These are phyloP conservation scores for Solenopsis invicta DNA, from an alignment of 1,140 invertebrate species.

Conservation along the genomic window DNA sequence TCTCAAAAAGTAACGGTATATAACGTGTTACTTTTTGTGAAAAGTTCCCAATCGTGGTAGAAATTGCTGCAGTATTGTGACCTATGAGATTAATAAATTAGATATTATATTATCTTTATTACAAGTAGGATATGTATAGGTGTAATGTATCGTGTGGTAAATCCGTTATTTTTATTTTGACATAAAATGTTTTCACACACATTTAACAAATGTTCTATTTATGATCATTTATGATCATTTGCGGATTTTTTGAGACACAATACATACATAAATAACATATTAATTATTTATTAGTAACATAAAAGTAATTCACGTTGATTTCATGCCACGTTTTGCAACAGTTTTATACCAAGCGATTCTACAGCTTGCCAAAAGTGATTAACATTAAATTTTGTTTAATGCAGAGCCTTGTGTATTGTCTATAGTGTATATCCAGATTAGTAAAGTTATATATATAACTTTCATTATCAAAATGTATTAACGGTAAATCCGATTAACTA, in stretches of 20 bases:
- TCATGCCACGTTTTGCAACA: not conserved
- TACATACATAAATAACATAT: not conserved
- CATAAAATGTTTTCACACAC: not conserved
- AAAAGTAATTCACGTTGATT: conserved; percentile 12
- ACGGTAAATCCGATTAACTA: conserved; percentile 25
- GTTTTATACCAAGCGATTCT: not conserved
- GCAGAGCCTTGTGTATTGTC: not conserved
- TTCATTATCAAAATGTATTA: conserved; percentile 41
- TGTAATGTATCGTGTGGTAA: not conserved
- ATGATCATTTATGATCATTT: not conserved
- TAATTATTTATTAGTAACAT: not conserved
- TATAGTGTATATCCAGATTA: not conserved
- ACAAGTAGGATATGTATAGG: not conserved
- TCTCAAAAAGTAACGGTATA: too few species aligned
- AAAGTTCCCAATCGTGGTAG: too few species aligned
- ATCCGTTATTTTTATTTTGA: not conserved
- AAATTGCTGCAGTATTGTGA: conserved; percentile 25
- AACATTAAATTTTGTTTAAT: conserved; percentile 25
- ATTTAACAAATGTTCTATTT: not conserved
- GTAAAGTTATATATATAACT: conserved; percentile 33
- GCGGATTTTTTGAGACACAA: not conserved
- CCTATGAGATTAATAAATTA: conserved; percentile 34
- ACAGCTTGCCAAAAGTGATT: conserved; percentile 20
- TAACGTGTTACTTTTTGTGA: too few species aligned
- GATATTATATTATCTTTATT: not conserved